phyloP scores from a whole-genome alignment of 2,888 invertebrate species.

The Meta bourneti region DNA sequence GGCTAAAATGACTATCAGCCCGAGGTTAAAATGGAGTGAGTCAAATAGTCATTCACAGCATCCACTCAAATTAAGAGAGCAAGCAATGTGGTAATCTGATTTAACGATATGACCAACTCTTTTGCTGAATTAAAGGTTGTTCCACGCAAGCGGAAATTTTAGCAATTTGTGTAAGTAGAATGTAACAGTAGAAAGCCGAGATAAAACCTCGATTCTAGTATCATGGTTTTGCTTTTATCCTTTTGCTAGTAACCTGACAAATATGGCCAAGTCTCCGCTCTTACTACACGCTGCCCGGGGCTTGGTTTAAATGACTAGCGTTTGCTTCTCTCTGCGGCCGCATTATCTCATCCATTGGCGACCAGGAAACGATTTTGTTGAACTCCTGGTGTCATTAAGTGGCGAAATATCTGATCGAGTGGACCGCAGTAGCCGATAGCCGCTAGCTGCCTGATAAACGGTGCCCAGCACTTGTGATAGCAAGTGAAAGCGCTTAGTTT shows the following conservation, averaged over 20 bases:
- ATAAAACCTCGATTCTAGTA: constrained; percentile 6
- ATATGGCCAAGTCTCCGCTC: constrained; percentile 43
- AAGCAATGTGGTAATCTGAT: constrained; percentile 51
- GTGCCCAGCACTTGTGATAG: constrained; percentile 16
- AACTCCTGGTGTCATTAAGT: constrained; percentile 69
- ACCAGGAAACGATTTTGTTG: constrained; percentile 66
- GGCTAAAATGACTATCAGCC: constrained; percentile 11
- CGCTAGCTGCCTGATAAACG: constrained; percentile 65
- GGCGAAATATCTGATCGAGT: constrained; percentile 58
- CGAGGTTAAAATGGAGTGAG: constrained; percentile 34
- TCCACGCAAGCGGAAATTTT: constrained; percentile 51
- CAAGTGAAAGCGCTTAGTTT: constrained; percentile 42
- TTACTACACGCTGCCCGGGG: constrained; percentile 25
- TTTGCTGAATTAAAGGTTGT: constrained; percentile 59
- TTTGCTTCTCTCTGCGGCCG: constrained; percentile 27
- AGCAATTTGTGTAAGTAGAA: constrained; percentile 73
- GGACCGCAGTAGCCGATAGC: constrained; percentile 32
- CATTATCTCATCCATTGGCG: constrained; percentile 63
- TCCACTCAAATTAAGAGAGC: constrained; percentile 68
- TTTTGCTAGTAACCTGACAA: constrained; percentile 46
- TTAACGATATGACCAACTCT: constrained; percentile 61
- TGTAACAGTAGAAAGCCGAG: constrained; percentile 60
- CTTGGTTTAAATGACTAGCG: constrained; percentile 39
- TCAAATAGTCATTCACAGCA: constrained; percentile 37
- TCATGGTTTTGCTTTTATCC: constrained; percentile 35